These are phyloP conservation scores for Caenorhabditis becei DNA, from an alignment of 2,888 invertebrate species.

Conservation along the genomic window DNA sequence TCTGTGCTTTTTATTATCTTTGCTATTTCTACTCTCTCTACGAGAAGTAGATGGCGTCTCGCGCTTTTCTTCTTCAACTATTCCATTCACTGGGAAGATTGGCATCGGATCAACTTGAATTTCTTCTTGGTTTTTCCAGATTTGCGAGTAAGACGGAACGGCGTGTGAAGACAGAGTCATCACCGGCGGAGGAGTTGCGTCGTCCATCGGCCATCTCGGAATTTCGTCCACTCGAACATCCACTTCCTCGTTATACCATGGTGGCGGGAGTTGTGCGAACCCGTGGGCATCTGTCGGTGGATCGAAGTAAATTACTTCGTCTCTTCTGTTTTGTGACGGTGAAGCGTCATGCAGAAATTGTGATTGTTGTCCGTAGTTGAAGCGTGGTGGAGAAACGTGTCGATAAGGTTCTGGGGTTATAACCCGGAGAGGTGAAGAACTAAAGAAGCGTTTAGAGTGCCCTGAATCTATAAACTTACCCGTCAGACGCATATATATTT, in stretches of 20 bases:
- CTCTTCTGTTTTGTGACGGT: neutral
- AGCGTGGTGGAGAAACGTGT: neutral
- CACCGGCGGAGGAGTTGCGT: neutral
- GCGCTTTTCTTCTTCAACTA: neutral
- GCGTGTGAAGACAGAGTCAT: neutral
- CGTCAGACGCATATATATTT: neutral
- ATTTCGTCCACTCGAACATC: constrained; percentile 44
- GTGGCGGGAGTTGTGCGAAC: constrained; percentile 2
- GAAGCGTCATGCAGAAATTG: neutral
- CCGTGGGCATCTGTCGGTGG: neutral
- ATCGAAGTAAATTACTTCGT: neutral
- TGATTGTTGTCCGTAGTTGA: neutral
- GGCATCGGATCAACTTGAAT: constrained; percentile 49
- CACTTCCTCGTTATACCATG: neutral
- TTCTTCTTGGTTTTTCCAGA: constrained; percentile 24
- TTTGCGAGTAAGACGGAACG: neutral
- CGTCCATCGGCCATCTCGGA: constrained; percentile 39
- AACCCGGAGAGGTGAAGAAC: constrained; percentile 14
- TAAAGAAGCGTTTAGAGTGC: neutral
- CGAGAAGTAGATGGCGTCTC: too few species aligned
- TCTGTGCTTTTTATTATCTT: too few species aligned
- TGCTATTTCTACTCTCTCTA: too few species aligned
- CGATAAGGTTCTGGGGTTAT: neutral
- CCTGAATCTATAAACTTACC: constrained; percentile 4
- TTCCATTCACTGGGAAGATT: constrained; percentile 30